A percentile compares a stretch with the other conserved stretches of the same genome.
These are phyloP conservation scores for Betta splendens DNA, from an alignment of 2,797 vertebrate genomes.

Conservation along the genomic window DNA sequence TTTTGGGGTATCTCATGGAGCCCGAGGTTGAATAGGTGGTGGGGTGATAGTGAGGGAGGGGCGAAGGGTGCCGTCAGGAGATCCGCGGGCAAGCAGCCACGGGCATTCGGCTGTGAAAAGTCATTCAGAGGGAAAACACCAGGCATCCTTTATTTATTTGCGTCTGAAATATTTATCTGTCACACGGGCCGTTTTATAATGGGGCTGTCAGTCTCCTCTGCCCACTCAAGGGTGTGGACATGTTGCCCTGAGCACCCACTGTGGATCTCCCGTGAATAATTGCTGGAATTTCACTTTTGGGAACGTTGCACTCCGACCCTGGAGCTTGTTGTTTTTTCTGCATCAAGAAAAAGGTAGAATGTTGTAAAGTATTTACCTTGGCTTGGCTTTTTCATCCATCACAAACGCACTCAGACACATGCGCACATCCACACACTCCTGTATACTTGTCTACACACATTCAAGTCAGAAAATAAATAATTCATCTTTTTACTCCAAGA, in stretches of 20 bases:
- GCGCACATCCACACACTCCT: slow-evolving; percentile 24
- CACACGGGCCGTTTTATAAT: slow-evolving; percentile 93
- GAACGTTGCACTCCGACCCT: slow-evolving; percentile 81
- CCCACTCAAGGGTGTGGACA: slow-evolving; percentile 83
- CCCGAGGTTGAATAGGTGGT: slow-evolving; percentile 62
- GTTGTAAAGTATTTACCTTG: slow-evolving; percentile 77
- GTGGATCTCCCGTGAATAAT: slow-evolving; percentile 85
- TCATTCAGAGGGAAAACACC: slow-evolving; percentile 91
- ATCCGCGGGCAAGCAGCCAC: slow-evolving; percentile 82
- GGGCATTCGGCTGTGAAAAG: slow-evolving; percentile 91
- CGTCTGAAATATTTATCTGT: slow-evolving; percentile 99
- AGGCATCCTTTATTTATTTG: slow-evolving; percentile 99
- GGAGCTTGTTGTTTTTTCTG: slow-evolving; percentile 81
- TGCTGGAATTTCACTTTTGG: slow-evolving; percentile 87
- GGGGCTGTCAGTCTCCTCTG: slow-evolving; percentile 90
- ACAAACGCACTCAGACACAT: slow-evolving; percentile 23
- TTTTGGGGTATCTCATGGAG: slow-evolving; percentile 66
- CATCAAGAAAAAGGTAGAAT: slow-evolving; percentile 82
- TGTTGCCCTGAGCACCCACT: slow-evolving; percentile 81
- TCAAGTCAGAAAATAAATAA: slow-evolving; percentile 84
- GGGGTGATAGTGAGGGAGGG: slow-evolving; percentile 57
- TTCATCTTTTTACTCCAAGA: slow-evolving; percentile 87
- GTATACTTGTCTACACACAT: slow-evolving; percentile 53
- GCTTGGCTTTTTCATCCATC: slow-evolving; percentile 67
- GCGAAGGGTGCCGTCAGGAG: slow-evolving; percentile 72